phyloP scores from a whole-genome alignment of 2,113 vertebrate genomes.

The Pandion haliaetus region DNA sequence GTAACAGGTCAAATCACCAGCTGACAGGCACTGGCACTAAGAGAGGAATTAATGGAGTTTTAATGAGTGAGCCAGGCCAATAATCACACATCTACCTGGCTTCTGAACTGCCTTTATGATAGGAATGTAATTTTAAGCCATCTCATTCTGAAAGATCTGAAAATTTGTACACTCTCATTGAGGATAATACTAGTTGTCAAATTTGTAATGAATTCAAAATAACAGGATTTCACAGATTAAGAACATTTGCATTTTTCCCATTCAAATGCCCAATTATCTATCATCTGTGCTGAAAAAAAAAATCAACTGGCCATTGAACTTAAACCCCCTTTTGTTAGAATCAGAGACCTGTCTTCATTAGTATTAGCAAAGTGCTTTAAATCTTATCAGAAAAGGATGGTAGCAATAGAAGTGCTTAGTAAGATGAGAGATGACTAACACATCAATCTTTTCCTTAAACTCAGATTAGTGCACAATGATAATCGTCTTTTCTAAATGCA shows the following conservation, averaged over 20 bases:
- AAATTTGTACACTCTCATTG: not conserved
- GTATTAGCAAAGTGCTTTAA: conserved; percentile 21
- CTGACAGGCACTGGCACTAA: not conserved
- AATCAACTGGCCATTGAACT: conserved; percentile 3
- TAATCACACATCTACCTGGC: not conserved
- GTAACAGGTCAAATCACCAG: not conserved
- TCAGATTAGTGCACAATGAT: not conserved
- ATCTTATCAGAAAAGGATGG: not conserved
- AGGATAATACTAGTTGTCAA: not conserved
- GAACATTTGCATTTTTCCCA: conserved; percentile 3
- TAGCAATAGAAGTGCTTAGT: not conserved
- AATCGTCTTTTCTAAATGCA: not conserved
- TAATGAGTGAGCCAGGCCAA: not conserved
- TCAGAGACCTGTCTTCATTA: conserved; percentile 8
- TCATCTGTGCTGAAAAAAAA: not conserved
- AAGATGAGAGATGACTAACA: not conserved
- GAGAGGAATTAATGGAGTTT: not conserved
- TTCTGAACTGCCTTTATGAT: not conserved
- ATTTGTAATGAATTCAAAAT: not conserved
- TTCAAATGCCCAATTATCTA: conserved; percentile 29
- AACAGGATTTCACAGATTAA: not conserved
- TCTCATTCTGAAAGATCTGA: not conserved
- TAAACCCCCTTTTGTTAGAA: conserved; percentile 29
- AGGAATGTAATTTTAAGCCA: not conserved
- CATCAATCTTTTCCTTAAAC: conserved; percentile 28